Evolutionary conservation across 2,113 vertebrate species (phyloP), one percentile per base, ranked within the genome.

Genomic region (Eolophus roseicapilla): DNA sequence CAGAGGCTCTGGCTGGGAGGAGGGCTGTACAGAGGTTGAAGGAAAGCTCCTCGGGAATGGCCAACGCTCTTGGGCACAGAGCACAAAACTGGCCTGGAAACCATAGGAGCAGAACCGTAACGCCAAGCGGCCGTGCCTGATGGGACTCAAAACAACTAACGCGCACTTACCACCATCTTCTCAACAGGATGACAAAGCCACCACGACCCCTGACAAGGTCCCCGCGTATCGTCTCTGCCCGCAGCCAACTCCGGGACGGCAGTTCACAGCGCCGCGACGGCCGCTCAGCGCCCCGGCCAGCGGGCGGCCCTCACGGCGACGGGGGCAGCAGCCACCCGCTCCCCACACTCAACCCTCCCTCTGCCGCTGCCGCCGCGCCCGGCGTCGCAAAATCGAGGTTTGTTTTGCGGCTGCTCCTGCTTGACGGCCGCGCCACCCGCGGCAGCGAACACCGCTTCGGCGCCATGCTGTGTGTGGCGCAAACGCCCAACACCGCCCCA

Each of bases 391-490:
- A 55, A 17, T 1, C 6, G 10, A 11, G 6, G 7, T 3, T n/a
- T 3, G 21, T 28, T 94, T 92, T 86, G 9, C 91, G 74, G 64
- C 81, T 13, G 4, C 31, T 50, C 25, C 17, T 9, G 13, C 92
- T 85, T 76, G 67, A 57, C 74, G 78, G 73, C 63, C 5, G 39
- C 15, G 20, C 20, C 37, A 33, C 67, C 13, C 16, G 8, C 4
- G 5, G 0, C 35, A 0, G 2, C 7, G 14, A 12, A 0, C 8
- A 1, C 17, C 1, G 2, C 37, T 5, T 0, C 10, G 3, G 47
- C 23, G 52, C 93, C 91, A 95, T 90, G 18, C 57, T 75, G 81
- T 20, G 70, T 4, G 90, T 17, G 92, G 62, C 59, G 5, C 3
- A 0, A 9, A 1, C 1, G 1, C 0, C 2, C 3, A 7, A 11